Evolutionary conservation across 2,113 vertebrate genomes (phyloP).

Genomic region (Takifugu bimaculatus): DNA sequence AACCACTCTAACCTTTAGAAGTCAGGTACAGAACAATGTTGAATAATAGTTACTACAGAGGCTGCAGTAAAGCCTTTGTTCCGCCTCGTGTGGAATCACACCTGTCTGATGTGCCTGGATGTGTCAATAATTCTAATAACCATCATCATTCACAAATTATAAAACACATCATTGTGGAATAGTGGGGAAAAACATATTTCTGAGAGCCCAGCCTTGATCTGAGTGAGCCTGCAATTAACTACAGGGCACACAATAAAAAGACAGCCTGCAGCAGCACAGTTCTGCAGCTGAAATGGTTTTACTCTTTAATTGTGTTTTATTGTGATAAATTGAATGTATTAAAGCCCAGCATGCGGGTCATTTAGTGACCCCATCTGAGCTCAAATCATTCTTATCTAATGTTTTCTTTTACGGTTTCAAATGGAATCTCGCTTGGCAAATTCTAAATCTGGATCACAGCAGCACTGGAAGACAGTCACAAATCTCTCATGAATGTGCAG

Average conservation of each 20-base stretch:
- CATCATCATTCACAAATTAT: constrained; percentile 20
- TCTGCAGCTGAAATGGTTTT: neutral
- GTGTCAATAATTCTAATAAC: constrained; percentile 33
- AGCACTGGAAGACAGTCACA: neutral
- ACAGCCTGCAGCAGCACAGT: constrained; percentile 4
- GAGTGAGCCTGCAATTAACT: constrained; percentile 23
- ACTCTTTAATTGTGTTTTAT: neutral
- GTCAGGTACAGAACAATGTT: neutral
- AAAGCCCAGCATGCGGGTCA: no score
- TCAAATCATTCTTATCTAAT: no score
- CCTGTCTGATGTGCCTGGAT: constrained; percentile 25
- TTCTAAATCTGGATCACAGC: neutral
- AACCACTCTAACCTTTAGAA: no score
- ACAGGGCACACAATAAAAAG: neutral
- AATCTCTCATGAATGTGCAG: constrained; percentile 3
- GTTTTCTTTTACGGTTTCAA: no score
- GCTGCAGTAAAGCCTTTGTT: neutral
- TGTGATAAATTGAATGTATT: neutral
- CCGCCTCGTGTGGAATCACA: neutral
- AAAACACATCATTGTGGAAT: constrained; percentile 13
- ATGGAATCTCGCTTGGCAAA: no score
- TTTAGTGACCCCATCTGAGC: no score
- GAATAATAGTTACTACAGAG: neutral
- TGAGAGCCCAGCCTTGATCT: constrained; percentile 14
- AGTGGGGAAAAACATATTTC: constrained; percentile 15